These are phyloP conservation scores for Cariama cristata DNA, from an alignment of 2,113 vertebrate genomes.

Conservation along the genomic window DNA sequence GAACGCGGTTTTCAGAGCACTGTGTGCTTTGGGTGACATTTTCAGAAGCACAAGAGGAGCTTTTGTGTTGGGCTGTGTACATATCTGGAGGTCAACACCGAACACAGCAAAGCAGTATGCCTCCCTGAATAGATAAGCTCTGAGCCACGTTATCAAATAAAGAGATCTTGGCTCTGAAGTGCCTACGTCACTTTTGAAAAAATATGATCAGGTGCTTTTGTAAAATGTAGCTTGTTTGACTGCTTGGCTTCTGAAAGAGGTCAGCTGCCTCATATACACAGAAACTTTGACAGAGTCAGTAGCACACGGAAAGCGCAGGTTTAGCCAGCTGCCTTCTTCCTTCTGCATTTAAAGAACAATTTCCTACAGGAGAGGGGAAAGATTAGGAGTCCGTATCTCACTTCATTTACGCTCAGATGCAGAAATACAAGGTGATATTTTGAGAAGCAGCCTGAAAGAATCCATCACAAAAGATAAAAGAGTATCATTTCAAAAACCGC, in stretches of 20 bases:
- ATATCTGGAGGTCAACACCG: conserved; percentile 12
- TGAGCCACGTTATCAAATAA: background rate
- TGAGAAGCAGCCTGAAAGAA: conserved; percentile 11
- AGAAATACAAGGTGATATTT: conserved; percentile 30
- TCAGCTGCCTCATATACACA: background rate
- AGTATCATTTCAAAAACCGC: background rate
- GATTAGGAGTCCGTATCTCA: background rate
- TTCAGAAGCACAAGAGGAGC: conserved; percentile 35
- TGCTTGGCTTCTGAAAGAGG: background rate
- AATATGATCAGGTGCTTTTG: background rate
- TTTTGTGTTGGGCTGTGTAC: conserved; percentile 31
- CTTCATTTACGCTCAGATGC: background rate
- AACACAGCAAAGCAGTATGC: background rate
- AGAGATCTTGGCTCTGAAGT: conserved; percentile 1
- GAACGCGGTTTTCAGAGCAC: background rate
- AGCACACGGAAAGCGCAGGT: background rate
- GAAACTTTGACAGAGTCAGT: background rate
- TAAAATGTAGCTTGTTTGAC: conserved; percentile 12
- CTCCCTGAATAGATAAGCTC: background rate
- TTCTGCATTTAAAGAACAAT: conserved; percentile 26
- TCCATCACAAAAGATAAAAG: conserved; percentile 22
- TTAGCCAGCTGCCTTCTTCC: background rate
- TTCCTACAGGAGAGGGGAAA: background rate
- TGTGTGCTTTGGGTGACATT: conserved; percentile 48
- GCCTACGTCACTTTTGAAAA: background rate